Conservation (phyloP, 2,888 invertebrate species). For the Leucophenga montana region DNA sequence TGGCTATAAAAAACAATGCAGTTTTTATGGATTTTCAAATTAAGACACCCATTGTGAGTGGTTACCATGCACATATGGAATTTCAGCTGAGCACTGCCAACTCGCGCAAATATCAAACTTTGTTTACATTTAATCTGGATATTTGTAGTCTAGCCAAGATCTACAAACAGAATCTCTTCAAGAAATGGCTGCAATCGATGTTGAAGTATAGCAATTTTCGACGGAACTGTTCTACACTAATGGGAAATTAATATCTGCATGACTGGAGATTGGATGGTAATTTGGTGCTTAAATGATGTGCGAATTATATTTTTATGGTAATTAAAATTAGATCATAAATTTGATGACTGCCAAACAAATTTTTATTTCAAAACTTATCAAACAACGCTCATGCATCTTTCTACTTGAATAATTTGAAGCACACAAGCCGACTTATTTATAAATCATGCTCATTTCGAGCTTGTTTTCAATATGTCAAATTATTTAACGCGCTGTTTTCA, state of each 20-base stretch:
- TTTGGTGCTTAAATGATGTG: no score
- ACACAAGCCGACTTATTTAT: no score
- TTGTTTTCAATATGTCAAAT: no score
- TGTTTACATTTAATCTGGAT: conserved; percentile 53
- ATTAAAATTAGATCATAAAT: no score
- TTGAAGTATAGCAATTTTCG: conserved; percentile 51
- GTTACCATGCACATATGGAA: conserved; percentile 47
- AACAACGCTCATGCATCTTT: no score
- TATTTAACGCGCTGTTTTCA: no score
- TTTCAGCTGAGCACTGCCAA: conserved; percentile 49
- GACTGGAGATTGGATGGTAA: conserved; percentile 45
- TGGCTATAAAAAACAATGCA: conserved; percentile 37
- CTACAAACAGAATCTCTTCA: conserved; percentile 44
- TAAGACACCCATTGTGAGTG: conserved; percentile 29
- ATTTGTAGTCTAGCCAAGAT: conserved; percentile 48
- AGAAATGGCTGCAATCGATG: conserved; percentile 46
- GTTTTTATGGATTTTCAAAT: conserved; percentile 41
- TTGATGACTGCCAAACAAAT: no score
- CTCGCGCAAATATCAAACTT: conserved; percentile 42
- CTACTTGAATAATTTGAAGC: no score
- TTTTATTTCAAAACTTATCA: no score
- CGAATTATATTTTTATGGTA: no score
- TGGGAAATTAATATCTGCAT: conserved; percentile 51
- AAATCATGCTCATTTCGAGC: no score
- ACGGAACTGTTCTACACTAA: conserved; percentile 45